Evolutionary conservation across 1,140 invertebrate species (phyloP).

Genomic region (Monomorium pharaonis): DNA sequence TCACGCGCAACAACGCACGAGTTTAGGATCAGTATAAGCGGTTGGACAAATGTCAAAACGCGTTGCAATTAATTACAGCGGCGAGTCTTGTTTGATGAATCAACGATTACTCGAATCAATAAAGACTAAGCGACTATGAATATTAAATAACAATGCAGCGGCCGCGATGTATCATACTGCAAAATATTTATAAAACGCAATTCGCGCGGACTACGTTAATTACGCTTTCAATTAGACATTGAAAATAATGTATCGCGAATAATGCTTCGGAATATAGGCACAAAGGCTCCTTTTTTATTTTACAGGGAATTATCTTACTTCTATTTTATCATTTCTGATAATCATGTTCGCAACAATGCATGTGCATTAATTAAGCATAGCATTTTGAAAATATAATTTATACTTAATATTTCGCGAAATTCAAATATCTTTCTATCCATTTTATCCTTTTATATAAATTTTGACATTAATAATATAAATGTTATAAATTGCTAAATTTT

Average conservation of each 20-base stretch:
- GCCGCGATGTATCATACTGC: neutral
- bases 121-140: neutral
- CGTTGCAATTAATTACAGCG: slow-evolving; percentile 36
- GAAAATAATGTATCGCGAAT: neutral
- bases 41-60: slow-evolving; percentile 36
- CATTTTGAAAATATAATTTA: neutral
- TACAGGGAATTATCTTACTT: slow-evolving; percentile 15
- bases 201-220: slow-evolving; percentile 11
- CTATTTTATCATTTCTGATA: slow-evolving; percentile 18
- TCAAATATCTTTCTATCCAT: neutral
- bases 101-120: slow-evolving; percentile 29
- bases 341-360: neutral
- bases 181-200: neutral
- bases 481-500: neutral
- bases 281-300: neutral
- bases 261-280: neutral
- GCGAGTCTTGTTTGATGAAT: slow-evolving; percentile 17
- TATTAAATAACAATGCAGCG: slow-evolving; percentile 26
- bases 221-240: slow-evolving; percentile 21
- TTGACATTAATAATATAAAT: neutral
- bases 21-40: neutral
- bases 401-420: neutral
- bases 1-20: slow-evolving; percentile 21
- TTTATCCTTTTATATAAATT: neutral
- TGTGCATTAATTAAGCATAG: neutral